Conservation (phyloP, 1,140 invertebrate species). For the Brachionus koreanus region DNA sequence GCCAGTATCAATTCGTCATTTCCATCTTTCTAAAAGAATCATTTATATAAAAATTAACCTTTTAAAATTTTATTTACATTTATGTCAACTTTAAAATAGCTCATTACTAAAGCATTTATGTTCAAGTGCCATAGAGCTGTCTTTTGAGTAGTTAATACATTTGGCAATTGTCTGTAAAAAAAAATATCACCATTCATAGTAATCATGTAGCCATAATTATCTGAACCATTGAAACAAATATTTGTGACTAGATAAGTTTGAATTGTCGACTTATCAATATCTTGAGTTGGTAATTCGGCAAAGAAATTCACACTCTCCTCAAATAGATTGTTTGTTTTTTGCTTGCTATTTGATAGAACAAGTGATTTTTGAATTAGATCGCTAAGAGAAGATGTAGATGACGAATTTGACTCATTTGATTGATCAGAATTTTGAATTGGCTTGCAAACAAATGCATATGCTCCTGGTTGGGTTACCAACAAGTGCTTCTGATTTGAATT, state of each 20-base stretch:
- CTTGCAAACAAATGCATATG: not conserved
- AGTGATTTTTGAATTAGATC: slow-evolving; percentile 30
- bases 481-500: not conserved
- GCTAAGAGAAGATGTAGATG: not conserved
- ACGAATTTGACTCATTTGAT: slow-evolving; percentile 22
- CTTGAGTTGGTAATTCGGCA: not conserved
- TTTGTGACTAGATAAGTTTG: slow-evolving; percentile 18
- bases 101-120: slow-evolving; percentile 19
- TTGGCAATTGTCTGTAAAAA: slow-evolving; percentile 16
- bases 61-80: slow-evolving; percentile 1
- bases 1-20: slow-evolving; percentile 27
- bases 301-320: slow-evolving; percentile 3
- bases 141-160: not conserved
- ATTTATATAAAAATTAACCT: not conserved
- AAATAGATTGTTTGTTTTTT: not conserved
- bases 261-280: slow-evolving; percentile 17
- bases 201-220: slow-evolving; percentile 8
- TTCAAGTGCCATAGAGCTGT: slow-evolving; percentile 3
- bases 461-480: slow-evolving; percentile 13
- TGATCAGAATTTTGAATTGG: not conserved
- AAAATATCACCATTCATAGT: slow-evolving; percentile 34
- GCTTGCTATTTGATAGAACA: not conserved
- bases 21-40: slow-evolving; percentile 39
- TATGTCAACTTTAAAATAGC: slow-evolving; percentile 31
- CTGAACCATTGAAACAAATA: slow-evolving; percentile 8